A percentile compares a stretch with the other conserved stretches of the same genome.
Conservation (phyloP, 1,140 invertebrate genomes). For the Heterodera schachtii region DNA sequence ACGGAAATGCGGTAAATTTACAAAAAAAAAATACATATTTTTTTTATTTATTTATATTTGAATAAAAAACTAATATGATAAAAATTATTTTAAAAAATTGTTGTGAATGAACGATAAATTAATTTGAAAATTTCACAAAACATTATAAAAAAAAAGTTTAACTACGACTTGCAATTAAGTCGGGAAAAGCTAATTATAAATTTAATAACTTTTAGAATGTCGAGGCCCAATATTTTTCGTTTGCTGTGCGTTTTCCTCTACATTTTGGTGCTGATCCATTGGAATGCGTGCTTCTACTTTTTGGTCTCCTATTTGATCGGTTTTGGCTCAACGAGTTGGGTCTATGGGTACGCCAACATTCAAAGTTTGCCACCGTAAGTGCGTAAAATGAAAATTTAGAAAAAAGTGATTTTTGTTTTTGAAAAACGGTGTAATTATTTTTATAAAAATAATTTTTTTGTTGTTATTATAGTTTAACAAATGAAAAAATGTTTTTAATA, state of each 20-base stretch:
- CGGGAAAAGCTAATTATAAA: too few species aligned
- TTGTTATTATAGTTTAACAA: background rate
- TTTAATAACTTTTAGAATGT: conserved; percentile 68
- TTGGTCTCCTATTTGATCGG: conserved; percentile 80
- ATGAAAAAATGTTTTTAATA: background rate
- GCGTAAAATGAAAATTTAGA: background rate
- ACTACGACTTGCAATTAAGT: too few species aligned
- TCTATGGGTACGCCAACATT: conserved; percentile 67
- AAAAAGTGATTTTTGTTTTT: background rate
- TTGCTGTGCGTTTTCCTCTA: conserved; percentile 74
- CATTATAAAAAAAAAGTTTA: too few species aligned
- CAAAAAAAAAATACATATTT: too few species aligned
- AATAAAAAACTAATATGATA: too few species aligned
- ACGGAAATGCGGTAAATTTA: conserved; percentile 24
- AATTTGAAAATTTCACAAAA: too few species aligned
- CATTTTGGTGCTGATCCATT: conserved; percentile 90
- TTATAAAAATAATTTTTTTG: background rate
- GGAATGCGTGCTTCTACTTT: conserved; percentile 94
- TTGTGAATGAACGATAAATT: too few species aligned
- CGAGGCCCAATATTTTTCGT: conserved; percentile 77
- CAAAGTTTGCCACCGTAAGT: conserved; percentile 56
- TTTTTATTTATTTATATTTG: too few species aligned
- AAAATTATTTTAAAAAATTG: too few species aligned
- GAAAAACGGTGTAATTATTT: too few species aligned
- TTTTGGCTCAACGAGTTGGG: conserved; percentile 87